A percentile compares a stretch with the other conserved stretches of the same genome.
Conservation (phyloP, 2,113 vertebrate genomes). For the Octodon degus region DNA sequence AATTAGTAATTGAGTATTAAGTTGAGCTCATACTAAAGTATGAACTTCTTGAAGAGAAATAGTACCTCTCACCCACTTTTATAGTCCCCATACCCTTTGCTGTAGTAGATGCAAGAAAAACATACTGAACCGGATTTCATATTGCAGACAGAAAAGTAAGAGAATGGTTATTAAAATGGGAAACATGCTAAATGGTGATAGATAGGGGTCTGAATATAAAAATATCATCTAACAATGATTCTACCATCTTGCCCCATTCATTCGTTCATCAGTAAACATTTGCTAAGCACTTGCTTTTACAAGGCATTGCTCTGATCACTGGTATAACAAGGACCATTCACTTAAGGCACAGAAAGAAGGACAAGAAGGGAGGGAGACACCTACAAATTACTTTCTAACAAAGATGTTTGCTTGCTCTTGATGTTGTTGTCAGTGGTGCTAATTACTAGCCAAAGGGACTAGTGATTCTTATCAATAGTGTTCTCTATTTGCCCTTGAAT, state of each 20-base stretch:
- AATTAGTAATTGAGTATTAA: not conserved
- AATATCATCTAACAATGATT: not conserved
- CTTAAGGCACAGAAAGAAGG: not conserved
- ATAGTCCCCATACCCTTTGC: not conserved
- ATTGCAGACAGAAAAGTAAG: not conserved
- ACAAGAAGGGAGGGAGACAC: not conserved
- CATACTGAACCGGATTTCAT: constrained; percentile 9
- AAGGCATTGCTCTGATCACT: not conserved
- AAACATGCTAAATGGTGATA: not conserved
- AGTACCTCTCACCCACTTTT: not conserved
- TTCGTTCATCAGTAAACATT: not conserved
- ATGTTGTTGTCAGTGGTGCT: not conserved
- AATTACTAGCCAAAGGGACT: constrained; percentile 9
- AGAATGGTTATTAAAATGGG: not conserved
- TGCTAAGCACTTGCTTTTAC: not conserved
- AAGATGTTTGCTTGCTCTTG: not conserved
- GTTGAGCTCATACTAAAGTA: not conserved
- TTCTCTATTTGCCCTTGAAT: constrained; percentile 12
- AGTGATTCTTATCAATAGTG: not conserved
- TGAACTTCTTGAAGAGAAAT: constrained; percentile 1
- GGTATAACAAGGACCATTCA: not conserved
- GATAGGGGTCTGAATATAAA: constrained; percentile 18
- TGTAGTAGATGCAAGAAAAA: not conserved
- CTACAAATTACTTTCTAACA: not conserved
- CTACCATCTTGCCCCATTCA: not conserved